Conservation (phyloP, 2,797 vertebrate genomes). For the Myripristis murdjan region DNA sequence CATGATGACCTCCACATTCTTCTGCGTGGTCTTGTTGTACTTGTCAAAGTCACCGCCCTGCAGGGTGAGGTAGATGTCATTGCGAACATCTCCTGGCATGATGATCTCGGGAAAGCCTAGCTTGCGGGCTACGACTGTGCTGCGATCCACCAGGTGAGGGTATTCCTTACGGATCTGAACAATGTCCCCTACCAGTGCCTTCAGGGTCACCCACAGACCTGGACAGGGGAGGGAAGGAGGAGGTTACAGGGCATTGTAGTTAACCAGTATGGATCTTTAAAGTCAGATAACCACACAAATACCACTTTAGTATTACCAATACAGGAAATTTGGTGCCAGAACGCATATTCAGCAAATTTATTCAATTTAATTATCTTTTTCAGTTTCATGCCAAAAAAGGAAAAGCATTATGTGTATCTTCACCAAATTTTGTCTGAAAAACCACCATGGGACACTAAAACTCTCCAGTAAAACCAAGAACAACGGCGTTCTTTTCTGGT, state of each 20-base stretch:
- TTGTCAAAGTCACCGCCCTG: constrained; percentile 96
- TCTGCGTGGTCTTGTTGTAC: constrained; percentile 97
- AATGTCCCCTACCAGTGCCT: constrained; percentile 95
- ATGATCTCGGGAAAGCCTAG: constrained; percentile 99
- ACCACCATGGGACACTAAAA: too few species aligned
- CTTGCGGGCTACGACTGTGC: constrained; percentile 95
- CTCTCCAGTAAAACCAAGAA: too few species aligned
- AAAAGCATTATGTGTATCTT: not conserved
- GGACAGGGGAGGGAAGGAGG: not conserved
- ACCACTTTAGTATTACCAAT: too few species aligned
- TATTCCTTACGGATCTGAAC: constrained; percentile 96
- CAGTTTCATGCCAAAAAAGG: not conserved
- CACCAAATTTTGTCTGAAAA: too few species aligned
- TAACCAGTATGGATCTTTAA: not conserved
- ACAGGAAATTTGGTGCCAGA: too few species aligned
- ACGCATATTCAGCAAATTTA: too few species aligned
- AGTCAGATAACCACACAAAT: not conserved
- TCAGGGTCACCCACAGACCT: constrained; percentile 99
- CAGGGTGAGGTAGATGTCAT: constrained; percentile 98
- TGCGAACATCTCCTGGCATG: constrained; percentile 98
- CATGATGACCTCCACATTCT: constrained; percentile 97
- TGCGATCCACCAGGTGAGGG: constrained; percentile 96
- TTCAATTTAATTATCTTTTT: too few species aligned
- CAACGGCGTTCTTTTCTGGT: too few species aligned
- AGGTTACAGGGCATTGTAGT: too few species aligned